Evolutionary conservation across 2,797 vertebrate genomes (phyloP), one percentile per base, ranked within the genome.

Genomic region (Garrulus glandarius): DNA sequence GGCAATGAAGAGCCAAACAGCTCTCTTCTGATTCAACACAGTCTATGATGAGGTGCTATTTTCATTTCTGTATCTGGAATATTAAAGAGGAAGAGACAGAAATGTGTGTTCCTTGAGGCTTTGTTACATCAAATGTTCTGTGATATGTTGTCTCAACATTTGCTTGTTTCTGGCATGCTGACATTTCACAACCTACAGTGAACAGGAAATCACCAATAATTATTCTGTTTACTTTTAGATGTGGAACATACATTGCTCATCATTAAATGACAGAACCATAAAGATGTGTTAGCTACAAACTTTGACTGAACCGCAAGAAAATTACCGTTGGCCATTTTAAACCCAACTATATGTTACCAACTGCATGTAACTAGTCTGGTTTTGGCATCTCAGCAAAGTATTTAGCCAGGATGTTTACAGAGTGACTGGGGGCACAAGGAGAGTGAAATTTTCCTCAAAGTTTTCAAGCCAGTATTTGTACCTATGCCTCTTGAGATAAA

Each of bases 131-230:
- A 94, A 78, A 86, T 85, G 55, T 26, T 63, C 55, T 57, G 83
- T 50, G 30, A 27, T 57, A 29, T 43, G 23, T 44, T 24, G 6
- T 65, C 59, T 87, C 56, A 84, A 61, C 32, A 68, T 94, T 74
- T 91, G 24, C 50, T 93, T 92, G 46, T 84, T 90, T 77, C 71
- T 74, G 19, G 46, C 41, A 67, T 8, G 16, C 78, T 91, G 76
- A 57, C 24, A 72, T 89, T 95, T 93, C 68, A 65, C 34, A 93
- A 59, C 27, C 53, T 75, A 76, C n/a, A 65, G 10, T 29, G 81
- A 93, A 79, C 71, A 95, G 80, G 91, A 96, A 95, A 91, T 92
- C 34, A 59, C 13, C 17, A 83, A 70, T 70, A 92, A 95, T 74
- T 67, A 43, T 41, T 87, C 36, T 77, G 55, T 87, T 93, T 93